A percentile compares a stretch with the other conserved stretches of the same genome.
Evolutionary conservation across 2,113 vertebrate genomes (phyloP).

Genomic region (Pluvianellus socialis): DNA sequence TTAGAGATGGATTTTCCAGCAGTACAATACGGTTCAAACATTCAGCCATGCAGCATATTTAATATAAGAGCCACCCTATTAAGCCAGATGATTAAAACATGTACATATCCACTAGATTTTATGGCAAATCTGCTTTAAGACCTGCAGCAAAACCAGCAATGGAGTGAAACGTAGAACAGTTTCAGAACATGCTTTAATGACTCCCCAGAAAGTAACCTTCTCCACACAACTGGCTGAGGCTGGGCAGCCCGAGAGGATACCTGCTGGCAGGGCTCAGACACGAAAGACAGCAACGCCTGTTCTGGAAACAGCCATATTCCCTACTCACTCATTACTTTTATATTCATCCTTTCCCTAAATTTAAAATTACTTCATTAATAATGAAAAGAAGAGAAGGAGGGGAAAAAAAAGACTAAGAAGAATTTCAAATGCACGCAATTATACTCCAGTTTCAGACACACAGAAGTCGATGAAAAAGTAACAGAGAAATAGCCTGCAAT

Average conservation of each 20-base stretch:
- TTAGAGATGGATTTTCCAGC: neutral
- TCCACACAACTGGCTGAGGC: neutral
- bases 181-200: neutral
- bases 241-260: neutral
- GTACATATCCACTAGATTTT: neutral
- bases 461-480: neutral
- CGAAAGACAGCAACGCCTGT: neutral
- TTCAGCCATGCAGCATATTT: neutral
- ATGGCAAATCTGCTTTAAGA: neutral
- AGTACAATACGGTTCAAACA: neutral
- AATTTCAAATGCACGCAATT: neutral
- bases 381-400: neutral
- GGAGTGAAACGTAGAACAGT: neutral
- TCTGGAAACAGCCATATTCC: neutral
- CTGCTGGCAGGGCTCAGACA: neutral
- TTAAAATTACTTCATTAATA: neutral
- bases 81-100: neutral
- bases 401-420: neutral
- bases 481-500: neutral
- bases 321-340: neutral
- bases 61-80: neutral
- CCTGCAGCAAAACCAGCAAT: neutral
- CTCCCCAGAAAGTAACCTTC: neutral
- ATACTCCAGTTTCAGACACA: neutral
- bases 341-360: no score